Evolutionary conservation across 2,113 vertebrate species (phyloP).

Genomic region (Mormyrus iriodes): DNA sequence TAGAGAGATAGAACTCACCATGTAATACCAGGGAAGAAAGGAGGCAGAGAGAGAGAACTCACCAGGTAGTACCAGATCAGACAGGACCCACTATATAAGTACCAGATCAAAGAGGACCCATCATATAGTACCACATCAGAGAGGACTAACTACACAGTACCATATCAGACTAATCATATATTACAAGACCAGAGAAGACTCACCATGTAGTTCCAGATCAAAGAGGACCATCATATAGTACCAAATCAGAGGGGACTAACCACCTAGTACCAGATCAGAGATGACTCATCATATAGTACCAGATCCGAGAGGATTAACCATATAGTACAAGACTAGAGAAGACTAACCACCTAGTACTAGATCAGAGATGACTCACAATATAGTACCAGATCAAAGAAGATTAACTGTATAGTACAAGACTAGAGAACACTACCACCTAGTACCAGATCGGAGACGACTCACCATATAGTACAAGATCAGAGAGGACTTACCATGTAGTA

Average conservation of each 20-base stretch:
- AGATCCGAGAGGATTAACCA: too few species aligned
- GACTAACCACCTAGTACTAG: too few species aligned
- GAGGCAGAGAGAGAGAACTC: background rate
- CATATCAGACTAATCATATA: too few species aligned
- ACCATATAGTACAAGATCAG: background rate
- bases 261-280: background rate
- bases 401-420: background rate
- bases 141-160: too few species aligned
- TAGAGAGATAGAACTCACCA: background rate
- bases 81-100: background rate
- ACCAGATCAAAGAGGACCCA: too few species aligned
- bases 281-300: conserved; percentile 50
- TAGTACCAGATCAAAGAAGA: background rate
- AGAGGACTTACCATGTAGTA: conserved; percentile 87
- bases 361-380: background rate
- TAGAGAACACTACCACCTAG: background rate
- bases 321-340: background rate
- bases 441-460: background rate
- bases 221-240: too few species aligned
- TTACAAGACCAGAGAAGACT: too few species aligned
- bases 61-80: background rate
- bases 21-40: background rate
- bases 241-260: too few species aligned
- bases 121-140: too few species aligned
- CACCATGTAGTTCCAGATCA: background rate